Evolutionary conservation across 2,113 vertebrate genomes (phyloP), one percentile per base, ranked within the genome.

Genomic region (Camelus bactrianus): DNA sequence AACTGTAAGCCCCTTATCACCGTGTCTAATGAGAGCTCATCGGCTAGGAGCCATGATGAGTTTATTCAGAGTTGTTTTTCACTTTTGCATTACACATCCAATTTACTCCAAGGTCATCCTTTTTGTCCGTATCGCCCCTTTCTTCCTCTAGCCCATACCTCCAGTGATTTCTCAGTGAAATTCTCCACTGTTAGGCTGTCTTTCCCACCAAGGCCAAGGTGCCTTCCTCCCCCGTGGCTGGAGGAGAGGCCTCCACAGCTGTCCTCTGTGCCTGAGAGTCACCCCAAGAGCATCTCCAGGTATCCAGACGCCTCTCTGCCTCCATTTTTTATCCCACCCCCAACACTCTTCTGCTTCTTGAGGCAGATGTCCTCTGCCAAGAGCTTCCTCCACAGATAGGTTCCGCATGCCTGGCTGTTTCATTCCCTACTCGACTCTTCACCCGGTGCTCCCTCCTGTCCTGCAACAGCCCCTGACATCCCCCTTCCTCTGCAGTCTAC

Each of bases 321-420:
- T 9, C 82, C 32, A 4, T 42, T 19, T 70, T 64, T 70, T 46
- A 5, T 15, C 20, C 60, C 11, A 30, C 17, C 3, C 38, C 8
- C 20, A 42, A 42, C 17, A 54, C 38, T 24, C 17, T 15, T 70
- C 82, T 84, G 28, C 38, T 38, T 42, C n/a, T 50, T 9, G n/a
- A 91, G 75, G 85, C 19, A 19, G 17, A 60, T 1, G 2, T 24
- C 12, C 32, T 30, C 58, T 67, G 70, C 81, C 11, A 3, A 8
- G 2, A 0, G 1, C 2, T 4, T 32, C 50, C 54, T 56, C 46
- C 30, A 19, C 60, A 12, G 1, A 0, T 0, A 0, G 12, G 7
- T 1, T 80, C 16, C 19, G 4, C 6, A 4, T 28, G 24, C 73
- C 73, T 22, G 46, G 11, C 35, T 32, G 1, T 32, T 67, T 26